phyloP scores from a whole-genome alignment of 2,113 vertebrate genomes.

The Cairina moschata region DNA sequence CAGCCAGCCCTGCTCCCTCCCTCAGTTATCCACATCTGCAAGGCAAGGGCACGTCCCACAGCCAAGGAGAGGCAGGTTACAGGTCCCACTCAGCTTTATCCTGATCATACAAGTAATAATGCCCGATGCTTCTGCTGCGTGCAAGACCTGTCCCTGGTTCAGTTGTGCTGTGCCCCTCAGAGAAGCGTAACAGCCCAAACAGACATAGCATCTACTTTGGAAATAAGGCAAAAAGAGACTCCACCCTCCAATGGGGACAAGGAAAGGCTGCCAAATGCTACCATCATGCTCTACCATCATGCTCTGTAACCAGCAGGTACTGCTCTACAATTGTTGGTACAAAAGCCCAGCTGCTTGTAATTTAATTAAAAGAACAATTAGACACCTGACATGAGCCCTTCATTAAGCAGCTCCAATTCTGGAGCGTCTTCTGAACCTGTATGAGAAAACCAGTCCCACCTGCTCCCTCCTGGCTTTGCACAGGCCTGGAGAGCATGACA shows the following conservation, averaged over 20 bases:
- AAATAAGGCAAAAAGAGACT: neutral
- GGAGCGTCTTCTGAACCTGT: neutral
- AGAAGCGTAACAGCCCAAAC: neutral
- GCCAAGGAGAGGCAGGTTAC: neutral
- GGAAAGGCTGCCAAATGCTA: neutral
- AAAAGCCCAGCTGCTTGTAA: neutral
- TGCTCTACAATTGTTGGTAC: neutral
- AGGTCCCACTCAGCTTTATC: neutral
- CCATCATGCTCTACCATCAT: neutral
- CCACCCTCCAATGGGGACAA: neutral
- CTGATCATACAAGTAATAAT: neutral
- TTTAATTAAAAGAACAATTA: neutral
- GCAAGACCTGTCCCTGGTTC: neutral
- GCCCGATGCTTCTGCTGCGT: fast-evolving
- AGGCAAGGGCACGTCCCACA: neutral
- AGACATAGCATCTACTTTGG: neutral
- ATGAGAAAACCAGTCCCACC: slow-evolving; percentile 25
- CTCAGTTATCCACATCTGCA: neutral
- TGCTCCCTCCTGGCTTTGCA: neutral
- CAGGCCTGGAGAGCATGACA: neutral
- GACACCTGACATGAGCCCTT: neutral
- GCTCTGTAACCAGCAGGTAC: neutral
- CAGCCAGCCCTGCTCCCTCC: neutral
- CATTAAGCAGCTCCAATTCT: neutral
- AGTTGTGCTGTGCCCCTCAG: neutral